Base-by-base conservation (phyloP, 2,113 vertebrate genomes). In the Trichechus manatus region DNA sequence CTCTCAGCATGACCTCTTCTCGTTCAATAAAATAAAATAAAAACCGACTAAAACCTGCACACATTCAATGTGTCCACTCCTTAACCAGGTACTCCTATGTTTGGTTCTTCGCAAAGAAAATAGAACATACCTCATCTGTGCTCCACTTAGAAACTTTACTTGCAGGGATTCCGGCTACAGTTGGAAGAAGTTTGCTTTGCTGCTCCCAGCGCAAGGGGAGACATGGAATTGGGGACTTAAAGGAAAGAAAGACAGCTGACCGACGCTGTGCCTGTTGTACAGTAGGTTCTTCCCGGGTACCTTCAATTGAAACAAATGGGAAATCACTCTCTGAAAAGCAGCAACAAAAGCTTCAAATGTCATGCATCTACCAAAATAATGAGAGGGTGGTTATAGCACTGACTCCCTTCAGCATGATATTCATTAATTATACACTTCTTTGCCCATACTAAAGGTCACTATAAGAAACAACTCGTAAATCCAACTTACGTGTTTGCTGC, bases 111-210 rank as follows among this genome's bases (percentile, higher is more conserved):
- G n/a, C 39, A 44, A 82, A 56, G 85, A 29, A 84, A 84, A 86
- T 6, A 47, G 56, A 56, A 29, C 74, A 9, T 77, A 99, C 99
- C 99, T 99, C 98, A 85, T 99, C 99, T 6, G 99, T 99, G 87
- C 98, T 99, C 99, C 99, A 99, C 47, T 99, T 98, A n/a, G 99
- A 99, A 96, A 99, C 99, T 97, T 98, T 99, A 95, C 99, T 99
- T 87, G 99, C 99, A 77, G 99, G 99, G 96, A 99, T 99, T 56
- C 99, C 99, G 11, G 99, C 99, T 14, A 99, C 99, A 1, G 98
- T 99, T 50, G 99, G 99, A 81, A 99, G 99, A 68, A 99, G 99
- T 70, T 99, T 99, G 98, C 99, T 99, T 93, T 99, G 99, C 94
- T 99, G 99, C 93, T 99, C 99, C 99, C 99, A 99, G 97, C 99